These are phyloP conservation scores for Antrozous pallidus DNA, from an alignment of 2,797 vertebrate species.

Conservation along the genomic window DNA sequence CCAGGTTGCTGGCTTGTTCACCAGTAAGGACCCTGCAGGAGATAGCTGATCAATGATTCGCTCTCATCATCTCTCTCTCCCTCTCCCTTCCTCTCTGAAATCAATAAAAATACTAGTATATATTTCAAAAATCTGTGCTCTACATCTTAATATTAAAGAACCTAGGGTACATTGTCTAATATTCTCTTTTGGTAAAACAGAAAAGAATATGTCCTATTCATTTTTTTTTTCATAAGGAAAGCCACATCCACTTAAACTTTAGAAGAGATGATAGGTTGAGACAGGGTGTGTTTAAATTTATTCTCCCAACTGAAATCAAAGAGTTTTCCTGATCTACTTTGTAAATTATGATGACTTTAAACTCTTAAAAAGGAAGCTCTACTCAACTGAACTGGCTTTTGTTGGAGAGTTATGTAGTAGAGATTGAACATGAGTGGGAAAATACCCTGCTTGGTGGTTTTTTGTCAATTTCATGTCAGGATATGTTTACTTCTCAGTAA, in stretches of 20 bases:
- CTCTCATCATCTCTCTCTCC: too few relatives aligned
- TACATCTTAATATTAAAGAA: background rate
- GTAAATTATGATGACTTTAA: background rate
- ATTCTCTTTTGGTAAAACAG: background rate
- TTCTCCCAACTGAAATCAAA: background rate
- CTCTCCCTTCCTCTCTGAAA: too few relatives aligned
- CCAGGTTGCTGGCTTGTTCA: too few relatives aligned
- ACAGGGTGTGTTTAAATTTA: background rate
- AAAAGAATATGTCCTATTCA: background rate
- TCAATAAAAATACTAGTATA: too few relatives aligned
- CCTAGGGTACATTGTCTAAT: background rate
- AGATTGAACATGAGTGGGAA: background rate
- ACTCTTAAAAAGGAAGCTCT: background rate
- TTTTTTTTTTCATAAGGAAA: background rate
- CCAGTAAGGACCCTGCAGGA: too few relatives aligned
- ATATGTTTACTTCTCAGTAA: background rate
- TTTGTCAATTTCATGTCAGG: background rate
- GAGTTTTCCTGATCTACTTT: background rate
- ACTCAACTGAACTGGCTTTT: background rate
- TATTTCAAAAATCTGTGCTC: background rate
- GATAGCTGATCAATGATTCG: too few relatives aligned
- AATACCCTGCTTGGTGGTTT: background rate
- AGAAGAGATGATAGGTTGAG: background rate
- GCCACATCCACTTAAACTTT: too few relatives aligned
- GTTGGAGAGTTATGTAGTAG: background rate